phyloP scores from a whole-genome alignment of 2,797 vertebrate species.

The Sebastes oblongus region DNA sequence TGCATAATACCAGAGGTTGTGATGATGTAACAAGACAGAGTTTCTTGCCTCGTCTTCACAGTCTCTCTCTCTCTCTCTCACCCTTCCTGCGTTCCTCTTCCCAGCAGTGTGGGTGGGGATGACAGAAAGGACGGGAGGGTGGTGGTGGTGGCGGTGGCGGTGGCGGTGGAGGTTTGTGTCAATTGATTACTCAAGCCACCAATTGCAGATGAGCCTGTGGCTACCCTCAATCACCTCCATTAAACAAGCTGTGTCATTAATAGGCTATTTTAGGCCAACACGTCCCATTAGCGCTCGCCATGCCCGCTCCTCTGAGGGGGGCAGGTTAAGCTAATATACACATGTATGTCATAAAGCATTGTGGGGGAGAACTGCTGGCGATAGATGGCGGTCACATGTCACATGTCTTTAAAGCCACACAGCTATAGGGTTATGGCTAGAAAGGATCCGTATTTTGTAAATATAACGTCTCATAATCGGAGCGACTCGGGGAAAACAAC shows the following conservation, averaged over 20 bases:
- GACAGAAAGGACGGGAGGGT: background rate
- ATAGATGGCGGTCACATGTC: background rate
- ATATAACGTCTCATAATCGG: too few species aligned
- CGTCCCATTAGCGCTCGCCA: conserved; percentile 41
- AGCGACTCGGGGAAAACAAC: too few species aligned
- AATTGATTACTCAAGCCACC: conserved; percentile 20
- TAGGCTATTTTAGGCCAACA: conserved; percentile 54
- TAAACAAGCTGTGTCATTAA: conserved; percentile 64
- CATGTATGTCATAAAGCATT: conserved; percentile 29
- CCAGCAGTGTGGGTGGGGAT: conserved; percentile 40
- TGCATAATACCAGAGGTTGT: conserved; percentile 41
- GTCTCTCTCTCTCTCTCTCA: background rate
- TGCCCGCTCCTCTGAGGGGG: conserved; percentile 25
- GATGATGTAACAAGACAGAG: conserved; percentile 66
- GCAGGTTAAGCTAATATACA: conserved; percentile 37
- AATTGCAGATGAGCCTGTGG: background rate
- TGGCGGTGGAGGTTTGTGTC: background rate
- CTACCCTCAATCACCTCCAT: conserved; percentile 29
- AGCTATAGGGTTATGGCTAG: too few species aligned
- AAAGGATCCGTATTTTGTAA: too few species aligned
- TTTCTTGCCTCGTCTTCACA: conserved; percentile 46
- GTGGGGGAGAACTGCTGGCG: conserved; percentile 13
- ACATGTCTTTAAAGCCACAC: background rate
- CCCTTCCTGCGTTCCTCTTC: background rate
- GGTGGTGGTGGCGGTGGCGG: background rate